Conservation (phyloP, 2,888 invertebrate species). For the Sturmia bella region DNA sequence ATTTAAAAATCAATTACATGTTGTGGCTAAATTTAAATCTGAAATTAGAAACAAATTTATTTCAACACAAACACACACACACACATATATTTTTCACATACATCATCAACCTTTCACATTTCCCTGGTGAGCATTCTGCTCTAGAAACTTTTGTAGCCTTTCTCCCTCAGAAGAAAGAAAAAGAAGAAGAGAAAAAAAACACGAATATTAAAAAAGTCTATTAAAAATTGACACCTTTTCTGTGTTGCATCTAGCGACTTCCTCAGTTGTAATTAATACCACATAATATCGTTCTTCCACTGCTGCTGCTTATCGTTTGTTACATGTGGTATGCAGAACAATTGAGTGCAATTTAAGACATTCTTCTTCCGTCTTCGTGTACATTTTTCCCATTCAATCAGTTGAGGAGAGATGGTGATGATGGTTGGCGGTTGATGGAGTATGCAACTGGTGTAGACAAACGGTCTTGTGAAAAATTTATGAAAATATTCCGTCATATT, state of each 20-base stretch:
- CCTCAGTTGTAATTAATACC: constrained; percentile 57
- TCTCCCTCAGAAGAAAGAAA: too few species aligned
- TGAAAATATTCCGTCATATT: constrained; percentile 18
- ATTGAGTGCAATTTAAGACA: constrained; percentile 29
- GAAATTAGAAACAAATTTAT: constrained; percentile 1
- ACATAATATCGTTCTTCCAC: neutral
- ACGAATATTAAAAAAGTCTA: constrained; percentile 31
- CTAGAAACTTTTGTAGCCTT: neutral
- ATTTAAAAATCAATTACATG: constrained; percentile 36
- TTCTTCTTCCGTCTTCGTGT: constrained; percentile 18
- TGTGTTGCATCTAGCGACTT: constrained; percentile 14
- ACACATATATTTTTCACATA: neutral
- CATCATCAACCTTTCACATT: constrained; percentile 18
- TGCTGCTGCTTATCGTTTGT: neutral
- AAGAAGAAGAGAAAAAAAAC: too few species aligned
- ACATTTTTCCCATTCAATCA: constrained; percentile 42
- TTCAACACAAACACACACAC: neutral
- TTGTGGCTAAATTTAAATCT: constrained; percentile 2
- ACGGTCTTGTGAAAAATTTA: neutral
- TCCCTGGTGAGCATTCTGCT: constrained; percentile 13
- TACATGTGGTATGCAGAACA: constrained; percentile 55
- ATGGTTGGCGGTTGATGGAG: neutral
- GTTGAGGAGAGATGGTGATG: constrained; percentile 9
- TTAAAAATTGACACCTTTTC: constrained; percentile 65
- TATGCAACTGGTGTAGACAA: neutral